These are phyloP conservation scores for Peribatodes rhomboidaria DNA, from an alignment of 2,888 invertebrate genomes.

Conservation along the genomic window DNA sequence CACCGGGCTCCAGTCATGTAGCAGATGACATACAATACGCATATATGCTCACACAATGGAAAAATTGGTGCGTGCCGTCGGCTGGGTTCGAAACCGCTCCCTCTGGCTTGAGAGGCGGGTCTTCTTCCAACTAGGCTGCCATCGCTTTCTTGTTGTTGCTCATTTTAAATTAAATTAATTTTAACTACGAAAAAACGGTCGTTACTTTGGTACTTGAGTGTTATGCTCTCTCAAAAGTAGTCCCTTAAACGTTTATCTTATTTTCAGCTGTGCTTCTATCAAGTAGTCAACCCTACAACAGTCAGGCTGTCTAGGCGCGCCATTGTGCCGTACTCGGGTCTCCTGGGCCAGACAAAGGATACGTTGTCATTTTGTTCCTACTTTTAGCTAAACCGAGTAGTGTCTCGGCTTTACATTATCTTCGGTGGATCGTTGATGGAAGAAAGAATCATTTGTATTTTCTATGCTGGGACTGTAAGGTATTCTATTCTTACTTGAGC, in stretches of 20 bases:
- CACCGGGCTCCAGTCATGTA: no score
- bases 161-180: no score
- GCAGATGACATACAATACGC: no score
- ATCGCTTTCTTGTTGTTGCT: no score
- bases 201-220: no score
- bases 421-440: slow-evolving; percentile 27
- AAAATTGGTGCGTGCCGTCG: no score
- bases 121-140: no score
- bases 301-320: slow-evolving; percentile 26
- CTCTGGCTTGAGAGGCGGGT: no score
- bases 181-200: no score
- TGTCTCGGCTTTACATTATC: slow-evolving; percentile 46
- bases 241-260: background rate
- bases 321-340: slow-evolving; percentile 27
- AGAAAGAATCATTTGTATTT: slow-evolving; percentile 22
- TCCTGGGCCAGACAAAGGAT: slow-evolving; percentile 34
- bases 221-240: background rate
- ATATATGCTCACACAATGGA: no score
- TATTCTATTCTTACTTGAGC: background rate
- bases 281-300: slow-evolving; percentile 24
- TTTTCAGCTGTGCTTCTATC: background rate
- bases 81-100: no score
- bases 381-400: slow-evolving; percentile 40
- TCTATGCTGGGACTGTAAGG: slow-evolving; percentile 1
- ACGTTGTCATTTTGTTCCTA: slow-evolving; percentile 41